These are phyloP conservation scores for Eugnorisma glareosa DNA, from an alignment of 2,888 invertebrate genomes.

Conservation along the genomic window DNA sequence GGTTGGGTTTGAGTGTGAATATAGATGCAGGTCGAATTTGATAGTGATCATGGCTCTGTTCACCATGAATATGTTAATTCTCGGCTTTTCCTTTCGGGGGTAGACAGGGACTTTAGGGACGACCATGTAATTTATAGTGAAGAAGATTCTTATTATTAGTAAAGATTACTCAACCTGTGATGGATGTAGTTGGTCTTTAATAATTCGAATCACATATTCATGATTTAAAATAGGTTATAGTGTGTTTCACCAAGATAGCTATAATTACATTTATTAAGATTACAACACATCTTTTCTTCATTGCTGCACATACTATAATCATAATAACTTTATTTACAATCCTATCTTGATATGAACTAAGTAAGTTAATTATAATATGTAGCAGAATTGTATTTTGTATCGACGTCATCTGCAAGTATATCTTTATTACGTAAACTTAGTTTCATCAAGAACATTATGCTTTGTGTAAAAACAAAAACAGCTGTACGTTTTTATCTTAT, in stretches of 20 bases:
- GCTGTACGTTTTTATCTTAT: conserved; percentile 19
- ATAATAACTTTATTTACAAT: not conserved
- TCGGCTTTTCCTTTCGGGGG: not conserved
- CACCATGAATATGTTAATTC: not conserved
- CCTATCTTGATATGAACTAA: conserved; percentile 5
- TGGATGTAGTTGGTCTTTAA: not conserved
- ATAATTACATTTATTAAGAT: not conserved
- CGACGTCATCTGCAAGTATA: not conserved
- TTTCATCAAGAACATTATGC: conserved; percentile 9
- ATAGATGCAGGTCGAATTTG: not conserved
- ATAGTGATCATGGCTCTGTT: not conserved
- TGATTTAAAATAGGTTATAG: too few relatives aligned
- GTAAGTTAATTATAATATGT: conserved; percentile 15
- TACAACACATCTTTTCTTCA: not conserved
- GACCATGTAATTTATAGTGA: too few relatives aligned
- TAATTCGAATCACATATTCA: too few relatives aligned
- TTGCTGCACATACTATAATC: not conserved
- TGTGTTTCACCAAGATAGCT: too few relatives aligned
- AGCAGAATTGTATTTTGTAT: not conserved
- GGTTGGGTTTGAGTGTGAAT: conserved; percentile 28
- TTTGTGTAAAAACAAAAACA: conserved; percentile 33
- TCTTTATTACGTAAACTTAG: not conserved
- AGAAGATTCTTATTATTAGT: too few relatives aligned
- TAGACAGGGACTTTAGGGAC: not conserved
- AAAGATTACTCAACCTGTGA: not conserved